These are phyloP conservation scores for Monomorium pharaonis DNA, from an alignment of 1,140 invertebrate species.

Conservation along the genomic window DNA sequence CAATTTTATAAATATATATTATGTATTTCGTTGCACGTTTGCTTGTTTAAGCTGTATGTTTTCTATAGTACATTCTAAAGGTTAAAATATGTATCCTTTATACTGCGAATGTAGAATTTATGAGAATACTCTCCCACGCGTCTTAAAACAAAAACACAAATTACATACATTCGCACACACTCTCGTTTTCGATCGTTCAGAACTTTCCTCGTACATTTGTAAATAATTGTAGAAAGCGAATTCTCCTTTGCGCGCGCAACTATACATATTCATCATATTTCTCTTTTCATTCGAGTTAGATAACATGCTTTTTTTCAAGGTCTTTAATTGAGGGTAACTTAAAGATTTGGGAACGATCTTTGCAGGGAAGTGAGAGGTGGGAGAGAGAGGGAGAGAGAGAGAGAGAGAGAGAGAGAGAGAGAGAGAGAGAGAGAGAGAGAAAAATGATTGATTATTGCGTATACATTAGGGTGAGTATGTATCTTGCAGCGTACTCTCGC, in stretches of 20 bases:
- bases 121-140: not conserved
- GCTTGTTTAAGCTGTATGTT: conserved; percentile 44
- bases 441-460: not conserved
- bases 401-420: not conserved
- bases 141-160: not conserved
- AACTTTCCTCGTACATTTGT: conserved; percentile 1
- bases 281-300: not conserved
- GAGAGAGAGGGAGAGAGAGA: not conserved
- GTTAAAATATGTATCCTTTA: conserved; percentile 54
- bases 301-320: conserved; percentile 11
- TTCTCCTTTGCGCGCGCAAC: not conserved
- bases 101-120: conserved; percentile 8
- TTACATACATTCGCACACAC: not conserved
- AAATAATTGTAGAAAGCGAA: conserved; percentile 25
- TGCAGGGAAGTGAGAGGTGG: not conserved
- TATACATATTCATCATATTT: conserved; percentile 1
- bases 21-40: conserved; percentile 52
- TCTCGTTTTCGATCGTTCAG: not conserved
- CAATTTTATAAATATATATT: conserved; percentile 62
- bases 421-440: not conserved
- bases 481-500: conserved; percentile 6
- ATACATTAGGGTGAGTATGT: conserved; percentile 10
- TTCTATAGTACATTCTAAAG: conserved; percentile 29
- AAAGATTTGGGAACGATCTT: not conserved
- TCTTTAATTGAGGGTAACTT: conserved; percentile 25